Base-by-base conservation (phyloP, 2,888 invertebrate genomes). In the Linnaemya vulpina region DNA sequence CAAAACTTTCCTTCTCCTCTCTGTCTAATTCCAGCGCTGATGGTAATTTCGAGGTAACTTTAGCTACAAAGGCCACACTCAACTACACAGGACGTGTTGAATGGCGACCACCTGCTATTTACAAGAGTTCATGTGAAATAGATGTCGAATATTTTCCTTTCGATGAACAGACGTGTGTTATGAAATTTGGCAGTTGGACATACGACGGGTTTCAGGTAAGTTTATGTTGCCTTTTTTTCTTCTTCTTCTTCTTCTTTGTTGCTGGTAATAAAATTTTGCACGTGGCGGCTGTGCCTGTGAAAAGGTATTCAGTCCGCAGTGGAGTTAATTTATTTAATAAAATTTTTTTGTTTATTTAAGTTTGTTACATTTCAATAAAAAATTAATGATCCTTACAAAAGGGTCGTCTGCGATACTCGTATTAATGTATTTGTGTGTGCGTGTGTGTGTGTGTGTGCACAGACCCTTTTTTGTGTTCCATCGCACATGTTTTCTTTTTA, bases 31-130 rank as follows among this genome's bases (percentile, higher is more conserved):
- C 17, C 92, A 96, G 96, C 93, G 96, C 96, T 89, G 96, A 96
- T 92, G 96, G 96, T 87, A 96, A 96, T 93, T 96, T 96, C 90
- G 96, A 96, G 93, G 96, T 96, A 90, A 96, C 96, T 75, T 93
- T 96, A 89, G 96, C 96, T 87, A 96, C 96, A 80, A 96, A 96
- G 92, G 96, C 96, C 84, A 96, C 96, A 83, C 93, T 96, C 65
- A 96, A 96, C 93, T 95, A 94, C 91, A 96, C 96, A 71, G 97
- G 97, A 80, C 94, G 95, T 88, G 97, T 97, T 75, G 96, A 96
- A 89, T 97, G 97, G 97, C 96, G 97, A 90, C 98, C 98, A 78
- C 98, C 98, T 51, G 97, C 97, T 88, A 97, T 98, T 91, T 97
- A 97, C 93, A 93, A 97, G 93, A 97, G 97, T 92, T 96, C 96